Base-by-base conservation (phyloP, 2,113 vertebrate genomes). In the Corythornis cristatus region DNA sequence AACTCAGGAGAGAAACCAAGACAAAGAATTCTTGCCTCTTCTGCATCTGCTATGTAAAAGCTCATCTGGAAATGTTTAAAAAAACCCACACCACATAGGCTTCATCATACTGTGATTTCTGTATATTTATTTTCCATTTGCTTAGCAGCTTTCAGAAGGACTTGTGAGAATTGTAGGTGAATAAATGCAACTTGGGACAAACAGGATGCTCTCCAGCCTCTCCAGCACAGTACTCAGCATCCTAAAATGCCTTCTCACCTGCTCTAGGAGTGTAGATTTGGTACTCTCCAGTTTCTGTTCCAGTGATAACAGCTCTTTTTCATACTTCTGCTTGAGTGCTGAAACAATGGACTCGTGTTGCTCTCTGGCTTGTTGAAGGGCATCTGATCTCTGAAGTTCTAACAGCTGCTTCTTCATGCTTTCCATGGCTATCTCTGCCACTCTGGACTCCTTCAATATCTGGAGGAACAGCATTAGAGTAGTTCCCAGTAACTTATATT, bases 371-470 rank as follows among this genome's bases (percentile, higher is more conserved):
- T 98, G 97, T 56, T 98, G 98, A 71, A 99, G 98, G 1, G 98
- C 98, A 67, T 99, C 99, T 3, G 99, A 99, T 29, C 98, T 98
- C 86, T 97, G 97, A 45, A 99, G 98, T 78, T 99, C 99, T 53
- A 98, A 60, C 92, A 99, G 98, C 91, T 99, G 99, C 96, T 99
- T 98, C 89, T 99, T 98, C 97, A 99, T 89, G 93, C 98, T 98
- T 94, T 99, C 99, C 96, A 99, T 98, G 21, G 98, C 98, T 29
- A 98, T 98, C 72, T 99, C 99, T 16, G 98, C 98, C 65, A 98
- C 97, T 89, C 96, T 97, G 96, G 98, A 98, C 89, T 99, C 98
- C 97, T 99, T 98, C 37, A 97, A 11, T 40, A 98, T 95, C 99
- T 99, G 94, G 16, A 85, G 83, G 33, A 95, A 86, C 11, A 90